phyloP scores from a whole-genome alignment of 2,113 vertebrate species.

The Vimba vimba region DNA sequence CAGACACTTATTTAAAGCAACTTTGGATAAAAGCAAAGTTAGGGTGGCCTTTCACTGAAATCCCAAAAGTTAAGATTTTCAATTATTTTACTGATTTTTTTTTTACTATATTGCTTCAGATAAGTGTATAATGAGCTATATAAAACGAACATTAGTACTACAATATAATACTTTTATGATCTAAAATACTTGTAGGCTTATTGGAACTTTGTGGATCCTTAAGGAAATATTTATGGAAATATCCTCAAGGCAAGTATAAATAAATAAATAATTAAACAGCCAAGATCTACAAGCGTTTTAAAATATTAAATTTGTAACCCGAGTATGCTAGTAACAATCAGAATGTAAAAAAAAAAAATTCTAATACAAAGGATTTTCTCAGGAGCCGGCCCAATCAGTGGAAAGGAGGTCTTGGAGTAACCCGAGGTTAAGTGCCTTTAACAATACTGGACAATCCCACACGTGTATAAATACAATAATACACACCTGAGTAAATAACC shows the following conservation, averaged over 20 bases:
- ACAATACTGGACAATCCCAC: neutral
- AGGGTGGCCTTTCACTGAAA: neutral
- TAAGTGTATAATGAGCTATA: neutral
- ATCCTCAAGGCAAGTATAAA: neutral
- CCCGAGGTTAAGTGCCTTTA: neutral
- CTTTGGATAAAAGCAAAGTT: too few relatives aligned
- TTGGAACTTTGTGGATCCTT: neutral
- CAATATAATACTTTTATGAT: neutral
- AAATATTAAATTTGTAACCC: neutral
- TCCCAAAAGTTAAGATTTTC: neutral
- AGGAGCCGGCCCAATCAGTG: neutral
- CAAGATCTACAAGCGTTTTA: neutral
- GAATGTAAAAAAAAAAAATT: too few relatives aligned
- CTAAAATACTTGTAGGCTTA: neutral
- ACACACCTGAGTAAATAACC: constrained; percentile 76
- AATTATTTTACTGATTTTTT: neutral
- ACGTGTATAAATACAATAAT: neutral
- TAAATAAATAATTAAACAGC: neutral
- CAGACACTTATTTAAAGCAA: too few relatives aligned
- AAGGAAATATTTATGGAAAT: too few relatives aligned
- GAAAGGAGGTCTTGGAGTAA: neutral
- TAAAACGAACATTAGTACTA: neutral
- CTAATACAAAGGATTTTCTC: neutral
- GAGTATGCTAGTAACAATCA: neutral
- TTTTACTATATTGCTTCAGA: neutral